Conservation (phyloP, 2,888 invertebrate species). For the Caenorhabditis panamensis region DNA sequence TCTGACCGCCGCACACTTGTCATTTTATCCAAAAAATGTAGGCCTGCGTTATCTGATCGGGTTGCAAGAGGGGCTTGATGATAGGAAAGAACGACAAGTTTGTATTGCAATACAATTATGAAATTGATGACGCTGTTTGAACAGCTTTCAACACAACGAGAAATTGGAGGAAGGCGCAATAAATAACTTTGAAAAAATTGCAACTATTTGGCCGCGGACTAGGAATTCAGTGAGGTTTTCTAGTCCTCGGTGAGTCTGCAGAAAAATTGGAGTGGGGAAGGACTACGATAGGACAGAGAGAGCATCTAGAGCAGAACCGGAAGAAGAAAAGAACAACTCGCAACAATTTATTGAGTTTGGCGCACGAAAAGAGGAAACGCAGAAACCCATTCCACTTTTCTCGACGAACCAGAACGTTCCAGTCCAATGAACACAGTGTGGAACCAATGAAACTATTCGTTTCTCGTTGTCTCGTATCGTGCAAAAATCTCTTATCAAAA, state of each 20-base stretch:
- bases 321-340: constrained; percentile 30
- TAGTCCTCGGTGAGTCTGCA: neutral
- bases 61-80: constrained; percentile 5
- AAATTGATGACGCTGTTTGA: constrained; percentile 29
- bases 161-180: neutral
- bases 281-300: constrained; percentile 2
- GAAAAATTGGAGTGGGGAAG: constrained; percentile 2
- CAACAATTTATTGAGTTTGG: constrained; percentile 54
- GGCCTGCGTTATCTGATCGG: constrained; percentile 10
- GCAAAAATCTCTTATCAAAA: constrained; percentile 12
- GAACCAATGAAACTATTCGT: constrained; percentile 8
- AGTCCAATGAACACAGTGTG: constrained; percentile 44
- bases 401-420: constrained; percentile 44
- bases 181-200: neutral
- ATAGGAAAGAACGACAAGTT: constrained; percentile 7
- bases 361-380: constrained; percentile 14
- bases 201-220: neutral
- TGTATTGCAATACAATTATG: constrained; percentile 31
- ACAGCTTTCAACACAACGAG: constrained; percentile 26
- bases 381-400: constrained; percentile 39
- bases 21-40: constrained; percentile 9
- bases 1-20: constrained; percentile 9
- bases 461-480: neutral
- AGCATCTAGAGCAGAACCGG: constrained; percentile 11
- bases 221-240: neutral